Evolutionary conservation across 2,888 invertebrate genomes (phyloP).

Genomic region (Drosophila meridiana): DNA sequence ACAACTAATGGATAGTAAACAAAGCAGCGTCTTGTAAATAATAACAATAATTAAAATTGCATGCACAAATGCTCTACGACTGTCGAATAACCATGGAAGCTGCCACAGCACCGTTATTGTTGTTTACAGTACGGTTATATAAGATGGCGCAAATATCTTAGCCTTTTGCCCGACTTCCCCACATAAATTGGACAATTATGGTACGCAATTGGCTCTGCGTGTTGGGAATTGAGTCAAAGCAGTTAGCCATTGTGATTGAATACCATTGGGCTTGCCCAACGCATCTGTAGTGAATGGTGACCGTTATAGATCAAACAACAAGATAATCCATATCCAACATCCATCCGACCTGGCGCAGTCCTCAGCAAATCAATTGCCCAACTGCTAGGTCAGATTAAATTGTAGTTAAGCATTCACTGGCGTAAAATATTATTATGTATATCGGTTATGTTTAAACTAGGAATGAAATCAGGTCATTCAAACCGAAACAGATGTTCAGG

Average conservation of each 20-base stretch:
- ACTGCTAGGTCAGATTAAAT: neutral
- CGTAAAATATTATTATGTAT: neutral
- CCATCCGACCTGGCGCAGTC: neutral
- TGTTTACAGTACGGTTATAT: slow-evolving; percentile 47
- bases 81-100: slow-evolving; percentile 43
- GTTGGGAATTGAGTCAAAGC: slow-evolving; percentile 48
- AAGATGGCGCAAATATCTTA: slow-evolving; percentile 31
- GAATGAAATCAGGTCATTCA: neutral
- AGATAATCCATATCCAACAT: neutral
- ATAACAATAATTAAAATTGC: slow-evolving; percentile 75
- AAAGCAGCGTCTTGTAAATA: slow-evolving; percentile 63
- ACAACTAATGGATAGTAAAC: slow-evolving; percentile 68
- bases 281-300: neutral
- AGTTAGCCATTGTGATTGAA: slow-evolving; percentile 24
- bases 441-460: neutral
- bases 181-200: slow-evolving; percentile 45
- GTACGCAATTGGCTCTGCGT: slow-evolving; percentile 19
- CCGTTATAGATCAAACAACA: neutral
- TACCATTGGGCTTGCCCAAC: slow-evolving; percentile 5
- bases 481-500: neutral
- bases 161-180: slow-evolving; percentile 23
- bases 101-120: slow-evolving; percentile 53
- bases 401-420: too few relatives aligned
- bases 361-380: neutral
- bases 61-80: slow-evolving; percentile 66